Base-by-base conservation (phyloP, 1,140 invertebrate species). In the Lysiphlebus fabarum region DNA sequence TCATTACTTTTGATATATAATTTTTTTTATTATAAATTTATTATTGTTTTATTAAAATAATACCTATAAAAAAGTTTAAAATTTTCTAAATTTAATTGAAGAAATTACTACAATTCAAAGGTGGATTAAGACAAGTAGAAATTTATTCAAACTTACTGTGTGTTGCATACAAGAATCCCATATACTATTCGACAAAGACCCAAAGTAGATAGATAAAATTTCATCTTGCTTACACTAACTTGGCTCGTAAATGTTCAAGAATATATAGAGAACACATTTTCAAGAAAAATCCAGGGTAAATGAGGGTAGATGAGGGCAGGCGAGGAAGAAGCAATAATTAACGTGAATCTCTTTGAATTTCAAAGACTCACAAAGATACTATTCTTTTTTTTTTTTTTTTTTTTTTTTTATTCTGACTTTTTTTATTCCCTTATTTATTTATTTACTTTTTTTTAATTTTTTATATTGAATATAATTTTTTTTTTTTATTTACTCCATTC, bases 51-150 rank as follows among this genome's bases (percentile, higher is more conserved):
- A n/a, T n/a, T n/a, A n/a, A n/a, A n/a, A n/a, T n/a, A n/a, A n/a
- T n/a, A n/a, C n/a, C n/a, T n/a, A n/a, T n/a, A n/a, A n/a, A 26
- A 26, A 26, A 26, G 17, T 26, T 26, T 1, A 26, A 26, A 26
- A 26, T 26, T 26, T 4, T 26, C 10, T 14, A n/a, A 57, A 37
- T 54, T 34, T 60, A 54, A 60, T 54, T 60, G 51, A 17, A 48
- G 5, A 60, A 54, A 60, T 60, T 54, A 49, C 53, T 41, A 36
- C 36, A 42, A 54, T 53, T 59, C 14, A 49, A 59, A 53, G 58
- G 36, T 41, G 37, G 36, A 55, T 50, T 54, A 57, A 57, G 26
- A 11, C 33, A 41, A 33, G 11, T 48, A 37, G 9, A 45, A 54
- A 60, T 60, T 60, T 54, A 44, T 53, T 59, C 56, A 5, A 14